Conservation (phyloP, 2,888 invertebrate genomes). For the Chymomyza caudatula region DNA sequence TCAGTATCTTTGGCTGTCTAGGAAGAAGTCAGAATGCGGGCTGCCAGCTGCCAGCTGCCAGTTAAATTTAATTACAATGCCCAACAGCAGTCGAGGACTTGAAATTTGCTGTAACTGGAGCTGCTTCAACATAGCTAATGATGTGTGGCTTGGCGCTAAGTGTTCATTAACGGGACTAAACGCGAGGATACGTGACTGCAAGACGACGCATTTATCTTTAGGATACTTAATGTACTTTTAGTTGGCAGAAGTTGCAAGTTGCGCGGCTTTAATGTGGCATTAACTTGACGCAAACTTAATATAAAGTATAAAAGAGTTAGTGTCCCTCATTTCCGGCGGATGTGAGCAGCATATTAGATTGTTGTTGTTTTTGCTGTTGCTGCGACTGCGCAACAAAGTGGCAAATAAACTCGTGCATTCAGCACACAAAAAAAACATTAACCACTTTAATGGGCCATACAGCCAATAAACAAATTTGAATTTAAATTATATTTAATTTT, state of each 20-base stretch:
- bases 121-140: conserved; percentile 36
- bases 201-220: not conserved
- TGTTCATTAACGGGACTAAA: conserved; percentile 45
- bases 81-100: conserved; percentile 40
- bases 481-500: conserved; percentile 46
- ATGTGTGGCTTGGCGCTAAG: conserved; percentile 36
- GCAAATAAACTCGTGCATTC: conserved; percentile 56
- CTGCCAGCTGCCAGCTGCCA: conserved; percentile 28
- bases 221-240: conserved; percentile 18
- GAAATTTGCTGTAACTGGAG: conserved; percentile 52
- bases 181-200: conserved; percentile 46
- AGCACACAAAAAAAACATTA: conserved; percentile 16
- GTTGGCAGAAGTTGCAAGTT: conserved; percentile 35
- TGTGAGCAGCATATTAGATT: conserved; percentile 44
- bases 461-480: conserved; percentile 43
- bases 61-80: conserved; percentile 65
- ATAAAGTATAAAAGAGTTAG: conserved; percentile 3
- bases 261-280: conserved; percentile 29
- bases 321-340: conserved; percentile 59
- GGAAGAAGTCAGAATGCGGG: not conserved
- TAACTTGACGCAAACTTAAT: conserved; percentile 63
- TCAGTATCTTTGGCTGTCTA: not conserved
- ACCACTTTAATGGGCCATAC: conserved; percentile 35
- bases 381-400: conserved; percentile 29
- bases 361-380: not conserved